Base-by-base conservation (phyloP, 2,888 invertebrate species). In the Dynastes maya region DNA sequence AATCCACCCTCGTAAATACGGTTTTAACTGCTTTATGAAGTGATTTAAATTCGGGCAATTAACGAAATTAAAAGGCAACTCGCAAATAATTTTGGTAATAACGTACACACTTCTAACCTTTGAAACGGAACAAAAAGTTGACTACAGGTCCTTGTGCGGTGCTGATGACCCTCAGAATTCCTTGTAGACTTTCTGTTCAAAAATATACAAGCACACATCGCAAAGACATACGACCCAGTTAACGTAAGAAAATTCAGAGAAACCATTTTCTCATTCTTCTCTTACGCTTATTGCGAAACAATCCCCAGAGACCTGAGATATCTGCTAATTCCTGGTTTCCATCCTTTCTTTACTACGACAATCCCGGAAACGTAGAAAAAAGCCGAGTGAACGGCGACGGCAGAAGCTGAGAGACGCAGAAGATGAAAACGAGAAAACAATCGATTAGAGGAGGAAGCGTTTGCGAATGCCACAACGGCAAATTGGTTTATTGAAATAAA, bases 401-500 rank as follows among this genome's bases (percentile, higher is more conserved):
- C 45, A 11, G 55, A 58, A 9, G n/a, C 70, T 29, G 70, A 55
- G 37, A 71, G 32, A 32, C 53, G 37, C 27, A 29, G 70, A 32
- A 71, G 37, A 37, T 29, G 16, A 55, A 55, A 55, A 37, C 53
- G 16, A 32, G 55, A 55, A 58, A 55, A 71, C 55, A 55, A 71
- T 71, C 70, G 70, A 71, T 53, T 71, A 32, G 70, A 55, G 37
- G 70, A 53, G 32, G 53, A 55, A 71, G 32, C 70, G 37, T n/a
- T 37, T 22, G 32, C 53, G 70, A 71, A 71, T 71, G 29, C 53
- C 70, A 32, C 70, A 71, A 55, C 70, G 70, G 70, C 70, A 55
- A 71, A 71, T 71, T 71, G 70, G 70, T 32, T 71, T 71, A 71
- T 71, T 55, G 70, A 71, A 71, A 71, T 71, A 55, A 71, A 71